Conservation (phyloP, 2,888 invertebrate genomes). For the Anoncus sp. region DNA sequence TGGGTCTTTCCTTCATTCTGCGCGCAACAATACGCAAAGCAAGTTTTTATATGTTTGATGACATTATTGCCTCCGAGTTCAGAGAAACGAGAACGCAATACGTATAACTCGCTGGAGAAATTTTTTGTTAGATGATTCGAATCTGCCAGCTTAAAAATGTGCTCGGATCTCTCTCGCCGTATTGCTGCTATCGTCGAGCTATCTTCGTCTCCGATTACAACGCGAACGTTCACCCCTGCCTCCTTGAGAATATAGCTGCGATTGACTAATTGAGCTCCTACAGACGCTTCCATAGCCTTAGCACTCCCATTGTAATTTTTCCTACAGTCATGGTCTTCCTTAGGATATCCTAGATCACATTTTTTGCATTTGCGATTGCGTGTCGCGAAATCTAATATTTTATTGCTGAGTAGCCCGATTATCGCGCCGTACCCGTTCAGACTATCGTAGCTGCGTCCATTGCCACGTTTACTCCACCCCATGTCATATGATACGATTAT, state of each 20-base stretch:
- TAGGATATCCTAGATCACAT: constrained; percentile 5
- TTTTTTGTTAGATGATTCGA: constrained; percentile 27
- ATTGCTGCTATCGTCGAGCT: constrained; percentile 24
- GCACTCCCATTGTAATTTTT: constrained; percentile 14
- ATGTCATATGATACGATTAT: constrained; percentile 11
- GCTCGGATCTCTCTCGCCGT: constrained; percentile 9
- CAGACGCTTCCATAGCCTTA: constrained; percentile 31
- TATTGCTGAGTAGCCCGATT: constrained; percentile 3
- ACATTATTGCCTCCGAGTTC: constrained; percentile 37
- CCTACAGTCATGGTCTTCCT: constrained; percentile 18
- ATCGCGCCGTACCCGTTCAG: constrained; percentile 6
- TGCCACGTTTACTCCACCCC: constrained; percentile 4
- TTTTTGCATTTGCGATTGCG: constrained; percentile 8
- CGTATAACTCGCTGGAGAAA: constrained; percentile 34
- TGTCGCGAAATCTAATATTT: constrained; percentile 1
- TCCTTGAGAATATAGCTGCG: constrained; percentile 3
- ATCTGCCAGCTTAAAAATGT: constrained; percentile 27
- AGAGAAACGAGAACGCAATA: neutral
- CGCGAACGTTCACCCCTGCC: neutral
- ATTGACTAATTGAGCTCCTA: neutral
- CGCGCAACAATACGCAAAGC: constrained; percentile 44
- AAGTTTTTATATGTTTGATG: constrained; percentile 52
- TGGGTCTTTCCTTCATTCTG: constrained; percentile 34
- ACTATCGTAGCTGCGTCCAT: constrained; percentile 15
- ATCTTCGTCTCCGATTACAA: constrained; percentile 22